Evolutionary conservation across 2,888 invertebrate species (phyloP), one percentile per base, ranked within the genome.

Genomic region (Polietes domitor): DNA sequence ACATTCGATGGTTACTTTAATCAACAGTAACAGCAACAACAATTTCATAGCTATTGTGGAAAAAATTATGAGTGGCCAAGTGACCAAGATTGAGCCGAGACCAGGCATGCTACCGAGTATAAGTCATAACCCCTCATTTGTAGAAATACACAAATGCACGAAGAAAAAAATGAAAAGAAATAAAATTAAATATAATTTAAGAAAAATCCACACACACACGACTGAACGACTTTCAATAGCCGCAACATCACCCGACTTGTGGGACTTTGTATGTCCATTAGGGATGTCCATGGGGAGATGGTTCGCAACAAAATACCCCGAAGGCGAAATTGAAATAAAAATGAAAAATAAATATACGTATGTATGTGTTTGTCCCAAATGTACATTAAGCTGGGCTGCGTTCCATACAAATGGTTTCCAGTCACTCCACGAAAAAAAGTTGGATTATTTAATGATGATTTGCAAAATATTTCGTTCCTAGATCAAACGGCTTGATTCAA

Each of bases 11-110:
- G 37, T 79, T 80, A 61, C 63, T 77, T 74, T 50, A 75, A 75
- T 83, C 53, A 71, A 77, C n/a, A n/a, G n/a, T n/a, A n/a, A n/a
- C n/a, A n/a, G n/a, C n/a, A 74, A 47, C 74, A 80, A 65, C 55
- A 37, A 77, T 80, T 75, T 77, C 47, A 47, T 9, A n/a, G 41
- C 77, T 81, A 58, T 77, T 53, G 9, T n/a, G 26, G 7, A 41
- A 28, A 53, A 72, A 72, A 55, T 9, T 37, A 58, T 55, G 50
- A 58, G 26, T 58, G 70, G 50, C 61, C 32, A 32, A 77, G 43
- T 77, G 63, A 43, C n/a, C n/a, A 70, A 77, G 61, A 80, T 80
- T 74, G 71, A 80, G 78, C 75, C 55, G 43, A 75, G 19, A 75
- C 53, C 76, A 6, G 24, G 12, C 15, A 58, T 71, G 63, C 37